These are phyloP conservation scores for Pipa parva DNA, from an alignment of 2,113 vertebrate species.

Conservation along the genomic window DNA sequence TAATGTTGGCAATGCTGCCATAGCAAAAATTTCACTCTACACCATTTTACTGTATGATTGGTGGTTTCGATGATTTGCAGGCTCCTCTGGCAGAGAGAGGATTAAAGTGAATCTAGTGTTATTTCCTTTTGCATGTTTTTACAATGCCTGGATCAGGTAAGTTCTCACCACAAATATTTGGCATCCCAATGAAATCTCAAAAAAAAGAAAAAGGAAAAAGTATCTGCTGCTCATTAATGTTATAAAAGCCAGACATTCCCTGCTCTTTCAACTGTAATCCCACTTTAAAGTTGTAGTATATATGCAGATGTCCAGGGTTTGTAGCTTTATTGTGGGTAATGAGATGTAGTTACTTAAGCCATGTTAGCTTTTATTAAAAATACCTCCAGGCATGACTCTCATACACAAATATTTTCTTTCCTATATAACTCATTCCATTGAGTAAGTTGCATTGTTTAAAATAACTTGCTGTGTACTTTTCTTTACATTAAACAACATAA, in stretches of 20 bases:
- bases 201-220: not conserved
- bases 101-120: conserved; percentile 3
- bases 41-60: not conserved
- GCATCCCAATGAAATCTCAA: not conserved
- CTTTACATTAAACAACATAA: too few relatives aligned
- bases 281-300: not conserved
- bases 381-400: not conserved
- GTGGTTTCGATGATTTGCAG: not conserved
- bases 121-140: not conserved
- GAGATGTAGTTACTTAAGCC: not conserved
- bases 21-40: not conserved
- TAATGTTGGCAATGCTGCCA: not conserved
- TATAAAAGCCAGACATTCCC: conserved; percentile 20
- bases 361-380: not conserved
- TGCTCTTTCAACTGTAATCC: not conserved
- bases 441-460: not conserved
- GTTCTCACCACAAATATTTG: conserved; percentile 4
- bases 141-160: conserved; percentile 14
- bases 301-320: conserved; percentile 1
- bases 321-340: conserved; percentile 1
- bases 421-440: not conserved
- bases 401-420: not conserved
- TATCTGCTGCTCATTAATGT: conserved; percentile 15
- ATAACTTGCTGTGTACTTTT: not conserved
- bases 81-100: not conserved